phyloP scores from a whole-genome alignment of 2,888 invertebrate genomes.

The Leptogaster cylindrica region DNA sequence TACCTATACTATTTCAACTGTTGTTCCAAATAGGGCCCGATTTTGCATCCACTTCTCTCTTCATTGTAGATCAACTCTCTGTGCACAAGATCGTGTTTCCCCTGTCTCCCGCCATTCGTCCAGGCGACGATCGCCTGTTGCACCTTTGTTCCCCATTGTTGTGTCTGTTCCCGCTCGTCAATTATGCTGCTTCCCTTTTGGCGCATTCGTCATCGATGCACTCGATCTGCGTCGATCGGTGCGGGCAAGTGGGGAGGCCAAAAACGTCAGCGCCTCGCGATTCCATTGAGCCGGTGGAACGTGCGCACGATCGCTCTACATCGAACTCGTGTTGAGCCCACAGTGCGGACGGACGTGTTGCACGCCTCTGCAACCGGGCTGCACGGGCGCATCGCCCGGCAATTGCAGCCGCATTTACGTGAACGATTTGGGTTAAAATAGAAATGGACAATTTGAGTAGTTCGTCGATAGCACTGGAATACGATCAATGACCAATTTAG shows the following conservation, averaged over 20 bases:
- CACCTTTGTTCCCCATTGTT: too few relatives aligned
- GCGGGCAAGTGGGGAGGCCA: neutral
- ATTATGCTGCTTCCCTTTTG: constrained; percentile 30
- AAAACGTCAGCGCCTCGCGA: constrained; percentile 24
- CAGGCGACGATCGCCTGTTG: neutral
- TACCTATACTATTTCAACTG: too few relatives aligned
- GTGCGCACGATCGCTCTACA: constrained; percentile 32
- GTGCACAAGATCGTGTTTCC: neutral
- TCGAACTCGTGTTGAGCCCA: constrained; percentile 21
- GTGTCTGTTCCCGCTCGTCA: constrained; percentile 2
- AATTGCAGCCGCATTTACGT: neutral
- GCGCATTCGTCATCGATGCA: constrained; percentile 24
- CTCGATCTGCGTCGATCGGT: constrained; percentile 3
- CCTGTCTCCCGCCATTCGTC: neutral
- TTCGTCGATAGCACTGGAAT: too few relatives aligned
- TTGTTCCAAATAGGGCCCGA: too few relatives aligned
- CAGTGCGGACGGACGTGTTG: constrained; percentile 29
- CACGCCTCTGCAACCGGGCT: constrained; percentile 23
- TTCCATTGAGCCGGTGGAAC: constrained; percentile 22
- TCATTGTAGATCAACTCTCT: neutral
- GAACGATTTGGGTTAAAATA: too few relatives aligned
- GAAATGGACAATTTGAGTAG: too few relatives aligned
- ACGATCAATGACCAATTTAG: too few relatives aligned
- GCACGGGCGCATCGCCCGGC: neutral
- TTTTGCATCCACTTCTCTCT: neutral